These are phyloP conservation scores for Turritopsis dohrnii DNA, from an alignment of 30 jellyfish, hydroid and myxozoan species.

Conservation along the genomic window DNA sequence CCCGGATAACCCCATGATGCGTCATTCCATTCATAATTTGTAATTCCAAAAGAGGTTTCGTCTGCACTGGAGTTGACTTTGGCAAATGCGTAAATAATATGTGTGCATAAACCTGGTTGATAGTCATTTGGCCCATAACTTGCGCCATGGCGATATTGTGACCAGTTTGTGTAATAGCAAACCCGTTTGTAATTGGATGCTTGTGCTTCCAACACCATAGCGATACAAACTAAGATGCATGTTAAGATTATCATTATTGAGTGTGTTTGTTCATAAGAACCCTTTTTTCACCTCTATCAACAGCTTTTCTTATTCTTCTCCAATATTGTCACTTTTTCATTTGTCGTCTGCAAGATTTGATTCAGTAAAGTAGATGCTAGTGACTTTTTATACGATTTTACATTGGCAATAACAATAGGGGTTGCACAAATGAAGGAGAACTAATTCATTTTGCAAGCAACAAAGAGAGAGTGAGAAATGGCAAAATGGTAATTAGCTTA, in stretches of 20 bases:
- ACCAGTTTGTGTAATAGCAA: slow-evolving; percentile 26
- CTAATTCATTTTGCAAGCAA: background rate
- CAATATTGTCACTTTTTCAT: no score
- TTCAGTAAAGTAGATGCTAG: no score
- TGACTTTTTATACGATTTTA: no score
- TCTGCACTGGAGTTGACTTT: background rate
- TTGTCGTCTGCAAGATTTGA: background rate
- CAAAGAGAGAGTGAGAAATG: background rate
- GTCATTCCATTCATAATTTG: background rate
- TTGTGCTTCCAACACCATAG: background rate
- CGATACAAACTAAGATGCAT: background rate
- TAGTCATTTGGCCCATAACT: background rate
- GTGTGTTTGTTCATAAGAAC: no score
- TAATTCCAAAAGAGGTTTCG: background rate
- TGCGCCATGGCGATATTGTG: slow-evolving; percentile 24
- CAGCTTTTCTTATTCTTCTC: no score
- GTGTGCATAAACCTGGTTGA: slow-evolving; percentile 10
- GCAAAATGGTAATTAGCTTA: background rate
- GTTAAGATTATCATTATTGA: background rate
- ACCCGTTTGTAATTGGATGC: background rate
- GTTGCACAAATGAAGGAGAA: background rate
- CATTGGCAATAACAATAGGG: no score
- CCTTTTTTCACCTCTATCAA: no score
- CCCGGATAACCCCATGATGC: background rate
- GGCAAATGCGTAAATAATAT: slow-evolving; percentile 22